Base-by-base conservation (phyloP, 2,113 vertebrate genomes). In the Archilochus colubris region DNA sequence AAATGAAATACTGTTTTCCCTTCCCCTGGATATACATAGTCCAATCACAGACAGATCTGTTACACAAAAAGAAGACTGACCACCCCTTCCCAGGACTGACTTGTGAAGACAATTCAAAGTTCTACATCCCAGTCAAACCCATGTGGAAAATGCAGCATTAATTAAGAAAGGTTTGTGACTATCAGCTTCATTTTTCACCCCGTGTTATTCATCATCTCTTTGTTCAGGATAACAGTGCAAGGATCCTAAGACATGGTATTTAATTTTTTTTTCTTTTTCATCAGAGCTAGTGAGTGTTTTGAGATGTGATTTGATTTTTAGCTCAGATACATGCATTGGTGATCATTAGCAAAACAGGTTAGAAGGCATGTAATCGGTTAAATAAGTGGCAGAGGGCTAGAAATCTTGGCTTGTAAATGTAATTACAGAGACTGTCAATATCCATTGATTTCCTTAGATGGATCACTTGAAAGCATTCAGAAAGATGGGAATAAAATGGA, bases 381-480 rank as follows among this genome's bases (percentile, higher is more conserved):
- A 90, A 61, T n/a, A 91, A 94, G 91, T 85, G 83, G 30, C 87
- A 95, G 76, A 96, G 81, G 93, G 89, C 94, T 95, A 82, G 86
- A 76, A 97, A 94, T 86, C 95, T 96, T 92, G 90, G 72, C 91
- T 96, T 97, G 96, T 96, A 97, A 97, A 97, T 97, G 94, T 97
- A 97, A 98, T 98, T 98, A 98, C 89, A 90, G 80, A 88, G 66
- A 48, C 80, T 97, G 96, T 97, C 97, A 94, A 97, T 98, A 96
- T 30, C 12, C 61, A 97, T 97, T 93, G 97, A 98, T 97, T 94
- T 93, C 50, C 55, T 68, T 62, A 94, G 89, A 63, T 1, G 6
- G 83, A 96, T 96, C 62, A 28, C 85, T 96, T 91, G 80, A 94
- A 95, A 97, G 36, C 30, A 64, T 82, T 90, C 79, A 83, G 67